A percentile compares a stretch with the other conserved stretches of the same genome.
Conservation (phyloP, 2,113 vertebrate genomes). For the Penelope pileata region DNA sequence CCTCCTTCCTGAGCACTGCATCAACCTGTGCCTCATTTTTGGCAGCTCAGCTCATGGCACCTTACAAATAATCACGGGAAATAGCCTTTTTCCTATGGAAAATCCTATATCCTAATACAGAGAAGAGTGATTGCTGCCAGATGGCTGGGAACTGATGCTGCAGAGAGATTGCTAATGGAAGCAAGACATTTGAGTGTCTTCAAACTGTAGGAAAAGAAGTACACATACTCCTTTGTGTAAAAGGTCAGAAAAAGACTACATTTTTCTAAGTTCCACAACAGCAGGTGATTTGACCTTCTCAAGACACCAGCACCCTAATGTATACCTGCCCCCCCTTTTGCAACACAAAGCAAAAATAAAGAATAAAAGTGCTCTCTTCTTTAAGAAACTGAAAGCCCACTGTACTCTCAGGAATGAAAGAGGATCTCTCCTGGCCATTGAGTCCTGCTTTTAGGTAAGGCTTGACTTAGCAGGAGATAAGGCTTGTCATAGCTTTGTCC, state of each 20-base stretch:
- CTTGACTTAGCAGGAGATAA: neutral
- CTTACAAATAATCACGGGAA: neutral
- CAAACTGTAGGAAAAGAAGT: neutral
- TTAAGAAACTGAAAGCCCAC: neutral
- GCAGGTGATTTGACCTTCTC: neutral
- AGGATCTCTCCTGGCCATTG: neutral
- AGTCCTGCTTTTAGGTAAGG: neutral
- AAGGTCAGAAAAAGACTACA: neutral
- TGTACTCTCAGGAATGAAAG: neutral
- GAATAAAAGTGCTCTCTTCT: neutral
- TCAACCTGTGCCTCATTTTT: neutral
- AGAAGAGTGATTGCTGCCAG: slow-evolving; percentile 8
- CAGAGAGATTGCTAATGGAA: neutral
- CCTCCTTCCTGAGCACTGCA: neutral
- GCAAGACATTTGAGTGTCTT: neutral
- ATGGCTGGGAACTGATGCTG: neutral
- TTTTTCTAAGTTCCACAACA: neutral
- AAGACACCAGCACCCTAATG: neutral
- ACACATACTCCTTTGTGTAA: neutral
- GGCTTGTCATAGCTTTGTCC: neutral
- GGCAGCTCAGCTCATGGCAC: neutral
- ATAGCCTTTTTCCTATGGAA: slow-evolving; percentile 1
- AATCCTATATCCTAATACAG: neutral
- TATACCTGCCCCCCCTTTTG: neutral
- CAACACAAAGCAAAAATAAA: slow-evolving; percentile 4